Percentiles rank a stretch among this genome's conserved stretches.
Conservation (phyloP, 2,113 vertebrate species). For the Hydrolagus affinis region DNA sequence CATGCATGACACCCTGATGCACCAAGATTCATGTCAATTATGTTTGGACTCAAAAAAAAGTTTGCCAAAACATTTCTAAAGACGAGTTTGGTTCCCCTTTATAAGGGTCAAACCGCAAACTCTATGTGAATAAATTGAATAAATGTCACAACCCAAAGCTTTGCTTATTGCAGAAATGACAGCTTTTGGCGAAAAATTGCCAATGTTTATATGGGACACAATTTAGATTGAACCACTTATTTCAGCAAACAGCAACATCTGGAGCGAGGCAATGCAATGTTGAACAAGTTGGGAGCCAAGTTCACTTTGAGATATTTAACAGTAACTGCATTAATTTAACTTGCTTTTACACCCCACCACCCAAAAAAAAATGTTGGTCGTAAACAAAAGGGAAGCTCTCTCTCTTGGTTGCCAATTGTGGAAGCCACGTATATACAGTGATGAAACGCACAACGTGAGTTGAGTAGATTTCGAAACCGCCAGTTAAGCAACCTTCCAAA, state of each 20-base stretch:
- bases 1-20: background rate
- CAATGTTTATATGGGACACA: background rate
- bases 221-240: background rate
- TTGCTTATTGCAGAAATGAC: background rate
- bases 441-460: too few species aligned
- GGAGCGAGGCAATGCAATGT: too few species aligned
- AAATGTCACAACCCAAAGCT: background rate
- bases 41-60: background rate
- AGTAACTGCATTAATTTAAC: too few species aligned
- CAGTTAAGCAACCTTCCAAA: too few species aligned
- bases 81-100: background rate
- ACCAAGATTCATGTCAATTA: background rate
- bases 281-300: too few species aligned
- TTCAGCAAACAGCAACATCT: background rate
- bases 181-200: background rate
- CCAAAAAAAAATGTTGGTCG: too few species aligned
- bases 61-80: background rate
- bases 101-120: background rate
- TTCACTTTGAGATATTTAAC: too few species aligned
- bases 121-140: background rate
- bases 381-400: too few species aligned
- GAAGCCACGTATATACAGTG: too few species aligned
- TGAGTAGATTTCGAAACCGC: too few species aligned
- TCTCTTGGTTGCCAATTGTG: too few species aligned
- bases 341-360: too few species aligned